Percentiles rank a stretch among this genome's conserved stretches.
phyloP scores from a whole-genome alignment of 2,888 invertebrate species.

The Leptinotarsa tumamoca region DNA sequence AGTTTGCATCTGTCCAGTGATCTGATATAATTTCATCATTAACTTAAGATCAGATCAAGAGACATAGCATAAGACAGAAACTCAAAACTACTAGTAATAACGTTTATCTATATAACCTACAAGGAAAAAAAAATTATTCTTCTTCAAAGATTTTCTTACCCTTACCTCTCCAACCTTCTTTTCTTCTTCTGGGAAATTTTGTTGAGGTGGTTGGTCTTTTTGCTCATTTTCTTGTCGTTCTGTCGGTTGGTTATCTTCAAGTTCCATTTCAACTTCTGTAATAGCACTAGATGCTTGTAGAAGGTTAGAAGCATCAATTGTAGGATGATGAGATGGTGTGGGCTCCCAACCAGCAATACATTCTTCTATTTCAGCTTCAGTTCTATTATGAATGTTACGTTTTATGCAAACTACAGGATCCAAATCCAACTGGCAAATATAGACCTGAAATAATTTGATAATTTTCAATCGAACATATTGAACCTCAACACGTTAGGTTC shows the following conservation, averaged over 20 bases:
- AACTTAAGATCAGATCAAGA: background rate
- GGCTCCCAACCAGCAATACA: constrained; percentile 79
- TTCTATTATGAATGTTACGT: constrained; percentile 87
- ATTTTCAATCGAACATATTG: too few relatives aligned
- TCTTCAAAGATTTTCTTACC: constrained; percentile 3
- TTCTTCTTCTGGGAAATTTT: constrained; percentile 42
- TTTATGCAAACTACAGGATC: constrained; percentile 83
- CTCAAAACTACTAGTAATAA: constrained; percentile 5
- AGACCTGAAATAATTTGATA: constrained; percentile 74
- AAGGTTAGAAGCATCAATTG: constrained; percentile 84
- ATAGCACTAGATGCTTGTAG: constrained; percentile 87
- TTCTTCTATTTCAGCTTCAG: constrained; percentile 80
- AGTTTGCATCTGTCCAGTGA: background rate
- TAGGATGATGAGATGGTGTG: constrained; percentile 84
- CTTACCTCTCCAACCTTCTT: constrained; percentile 20
- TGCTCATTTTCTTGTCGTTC: constrained; percentile 58
- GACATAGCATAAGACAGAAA: constrained; percentile 11
- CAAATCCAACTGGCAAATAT: constrained; percentile 88
- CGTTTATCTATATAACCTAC: background rate
- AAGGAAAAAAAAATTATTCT: constrained; percentile 1
- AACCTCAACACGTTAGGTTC: too few relatives aligned
- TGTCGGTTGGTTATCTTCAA: constrained; percentile 66
- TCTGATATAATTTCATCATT: background rate
- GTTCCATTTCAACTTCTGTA: constrained; percentile 87
- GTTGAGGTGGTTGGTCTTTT: constrained; percentile 44